Base-by-base conservation (phyloP, 1,140 invertebrate genomes). In the Subanguina moxae region DNA sequence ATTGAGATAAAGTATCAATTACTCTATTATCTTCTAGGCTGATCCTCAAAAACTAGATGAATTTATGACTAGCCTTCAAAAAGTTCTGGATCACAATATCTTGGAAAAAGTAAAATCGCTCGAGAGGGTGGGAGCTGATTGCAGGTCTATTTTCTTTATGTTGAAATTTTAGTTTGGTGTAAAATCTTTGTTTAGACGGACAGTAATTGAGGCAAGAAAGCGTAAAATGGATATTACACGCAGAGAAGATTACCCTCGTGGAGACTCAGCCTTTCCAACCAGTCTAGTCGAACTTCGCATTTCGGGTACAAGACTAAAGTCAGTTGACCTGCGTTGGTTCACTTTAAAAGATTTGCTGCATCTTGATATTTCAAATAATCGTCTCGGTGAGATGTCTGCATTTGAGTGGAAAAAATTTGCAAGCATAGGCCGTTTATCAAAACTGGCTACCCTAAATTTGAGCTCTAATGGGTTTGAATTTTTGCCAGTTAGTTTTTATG, bases 301-400 rank as follows among this genome's bases (percentile, higher is more conserved):
- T 43, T 23, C 23, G 30, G 42, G 30, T 30, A 57, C 65, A 15
- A 48, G 57, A 25, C 52, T 68, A 19, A 45, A 57, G 30, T 38
- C 62, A 23, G 63, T 52, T 25, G 67, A 68, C 57, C 23, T 68
- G 1, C 62, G 67, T 30, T 68, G 67, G 67, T 68, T 68, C 15
- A 32, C 45, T 23, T 19, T 68, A 23, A 23, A 46, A n/a, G 21
- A n/a, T 1, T 65, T 68, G 27, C 19, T 46, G 27, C 65, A 48
- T 15, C 52, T 68, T 9, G 46, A 45, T 25, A 25, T 68, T 23
- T 30, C 23, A 15, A 45, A 19, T 19, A 68, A 68, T 30, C 46
- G 57, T 30, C 23, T 65, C 15, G 63, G 63, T 0, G 28, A 30
- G 19, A 65, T 56, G 62, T 43, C 59, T 9, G 43, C 9, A 25